phyloP scores from a whole-genome alignment of 1,140 invertebrate genomes.

The Chlorops oryzae region DNA sequence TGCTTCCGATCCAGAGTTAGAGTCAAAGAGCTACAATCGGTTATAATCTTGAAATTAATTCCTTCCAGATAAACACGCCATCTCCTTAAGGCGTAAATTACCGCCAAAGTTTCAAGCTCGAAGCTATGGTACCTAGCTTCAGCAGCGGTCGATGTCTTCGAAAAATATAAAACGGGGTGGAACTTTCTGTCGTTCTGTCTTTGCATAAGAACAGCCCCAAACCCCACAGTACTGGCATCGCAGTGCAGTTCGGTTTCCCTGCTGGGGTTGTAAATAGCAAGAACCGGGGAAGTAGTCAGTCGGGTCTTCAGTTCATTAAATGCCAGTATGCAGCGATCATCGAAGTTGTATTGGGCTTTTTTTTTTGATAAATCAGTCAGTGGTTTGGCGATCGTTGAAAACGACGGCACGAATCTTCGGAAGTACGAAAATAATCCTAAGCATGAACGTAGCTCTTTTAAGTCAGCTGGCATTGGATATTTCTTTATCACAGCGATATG shows the following conservation, averaged over 20 bases:
- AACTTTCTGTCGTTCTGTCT: conserved; percentile 22
- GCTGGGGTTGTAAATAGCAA: conserved; percentile 16
- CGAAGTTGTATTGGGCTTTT: conserved; percentile 23
- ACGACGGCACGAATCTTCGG: conserved; percentile 3
- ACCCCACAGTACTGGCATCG: conserved; percentile 29
- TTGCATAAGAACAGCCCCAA: conserved; percentile 37
- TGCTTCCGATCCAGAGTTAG: conserved; percentile 45
- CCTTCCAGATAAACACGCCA: conserved; percentile 50
- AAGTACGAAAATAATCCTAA: not conserved
- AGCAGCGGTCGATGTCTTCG: conserved; percentile 35
- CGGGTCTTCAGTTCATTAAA: too few relatives aligned
- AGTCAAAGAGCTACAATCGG: conserved; percentile 40
- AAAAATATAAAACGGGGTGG: conserved; percentile 36
- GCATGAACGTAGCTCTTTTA: not conserved
- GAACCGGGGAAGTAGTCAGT: conserved; percentile 15
- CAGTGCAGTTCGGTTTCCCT: conserved; percentile 20
- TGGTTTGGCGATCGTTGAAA: conserved; percentile 2
- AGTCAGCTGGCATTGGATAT: not conserved
- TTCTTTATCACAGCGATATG: not conserved
- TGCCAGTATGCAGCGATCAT: too few relatives aligned
- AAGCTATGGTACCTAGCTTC: conserved; percentile 49
- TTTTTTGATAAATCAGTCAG: conserved; percentile 14
- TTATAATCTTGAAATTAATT: conserved; percentile 48
- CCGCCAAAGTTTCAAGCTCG: conserved; percentile 51
- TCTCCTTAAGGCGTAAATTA: conserved; percentile 49